Conservation (phyloP, 1,140 invertebrate species). For the Arion vulgaris region DNA sequence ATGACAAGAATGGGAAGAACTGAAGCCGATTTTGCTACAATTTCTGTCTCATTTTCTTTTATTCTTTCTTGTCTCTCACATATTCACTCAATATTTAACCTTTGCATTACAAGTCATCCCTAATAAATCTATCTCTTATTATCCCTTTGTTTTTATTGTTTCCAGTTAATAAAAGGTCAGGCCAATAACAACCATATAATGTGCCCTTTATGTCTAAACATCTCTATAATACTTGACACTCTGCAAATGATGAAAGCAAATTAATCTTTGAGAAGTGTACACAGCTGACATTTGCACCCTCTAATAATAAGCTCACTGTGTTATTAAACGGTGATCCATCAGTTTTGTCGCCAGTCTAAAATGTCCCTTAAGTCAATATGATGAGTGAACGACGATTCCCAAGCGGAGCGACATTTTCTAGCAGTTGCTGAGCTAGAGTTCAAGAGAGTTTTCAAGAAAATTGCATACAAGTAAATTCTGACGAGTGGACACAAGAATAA, state of each 20-base stretch:
- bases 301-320: neutral
- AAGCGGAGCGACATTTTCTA: neutral
- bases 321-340: slow-evolving; percentile 9
- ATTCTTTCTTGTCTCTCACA: no score
- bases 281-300: neutral
- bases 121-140: neutral
- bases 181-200: neutral
- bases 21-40: no score
- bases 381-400: neutral
- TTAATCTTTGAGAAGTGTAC: neutral
- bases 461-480: neutral
- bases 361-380: neutral
- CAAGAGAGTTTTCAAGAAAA: neutral
- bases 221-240: neutral
- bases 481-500: neutral
- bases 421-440: neutral
- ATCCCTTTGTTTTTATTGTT: neutral
- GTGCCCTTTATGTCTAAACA: neutral
- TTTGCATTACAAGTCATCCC: neutral
- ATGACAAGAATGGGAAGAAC: no score
- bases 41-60: no score
- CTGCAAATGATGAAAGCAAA: neutral
- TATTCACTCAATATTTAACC: no score
- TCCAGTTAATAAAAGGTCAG: neutral
- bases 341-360: neutral